Evolutionary conservation across 2,888 invertebrate species (phyloP), one percentile per base, ranked within the genome.

Genomic region (Drosophila seclusa): DNA sequence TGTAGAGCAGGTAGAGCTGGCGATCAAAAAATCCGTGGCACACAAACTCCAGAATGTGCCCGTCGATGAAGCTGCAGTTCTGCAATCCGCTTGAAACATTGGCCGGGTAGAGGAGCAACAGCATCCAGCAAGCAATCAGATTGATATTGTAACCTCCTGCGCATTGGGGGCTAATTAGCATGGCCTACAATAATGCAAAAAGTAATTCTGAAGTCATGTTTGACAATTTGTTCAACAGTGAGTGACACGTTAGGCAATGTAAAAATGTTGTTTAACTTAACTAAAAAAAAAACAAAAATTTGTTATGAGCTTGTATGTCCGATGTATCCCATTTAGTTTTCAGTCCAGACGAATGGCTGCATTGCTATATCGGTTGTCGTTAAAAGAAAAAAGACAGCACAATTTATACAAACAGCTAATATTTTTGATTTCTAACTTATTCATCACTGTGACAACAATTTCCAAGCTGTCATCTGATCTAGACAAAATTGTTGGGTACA

Each of bases 181-280:
- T 83, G 85, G 78, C 83, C 87, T 83, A 87, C 66, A 76, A 61
- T 64, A 60, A 73, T 79, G 77, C 79, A 74, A 36, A 48, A 66
- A 73, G 81, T 73, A 81, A 78, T 80, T 73, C 70, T 53, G 55
- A 58, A 78, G 80, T 80, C 83, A 83, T 83, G 82, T 82, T 61
- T 59, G 65, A 76, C 64, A 72, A 78, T 83, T 85, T 85, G 49
- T 80, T 83, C 58, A 60, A 48, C 45, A 69, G 61, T 50, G 55
- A 66, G 65, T 55, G 55, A 77, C 78, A 69, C 61, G 62, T 59
- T 73, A 78, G 50, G 69, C 76, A 54, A 69, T 62, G 76, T 73
- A 34, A 24, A 64, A 58, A 32, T 11, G 32, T 32, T 4, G 32
- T 32, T 32, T 11, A 32, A 32, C 32, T 32, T 32, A 10, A 32